Evolutionary conservation across 2,797 vertebrate species (phyloP), one percentile per base, ranked within the genome.

Genomic region (Leptatherina wallacei): DNA sequence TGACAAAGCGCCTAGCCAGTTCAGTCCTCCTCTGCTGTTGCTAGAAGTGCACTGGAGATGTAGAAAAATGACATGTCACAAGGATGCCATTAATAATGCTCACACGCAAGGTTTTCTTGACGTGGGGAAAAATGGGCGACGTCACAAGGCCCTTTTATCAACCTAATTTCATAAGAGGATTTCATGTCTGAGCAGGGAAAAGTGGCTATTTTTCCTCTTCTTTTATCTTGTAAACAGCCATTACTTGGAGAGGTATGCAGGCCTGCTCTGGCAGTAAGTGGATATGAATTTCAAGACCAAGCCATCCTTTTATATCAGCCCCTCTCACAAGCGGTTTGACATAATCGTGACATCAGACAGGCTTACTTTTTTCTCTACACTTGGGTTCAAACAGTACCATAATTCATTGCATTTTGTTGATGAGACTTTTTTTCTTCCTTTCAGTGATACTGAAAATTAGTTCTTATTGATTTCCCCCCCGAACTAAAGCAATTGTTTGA

Each of bases 51-150:
- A 64, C 77, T 54, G 85, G 84, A 86, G 88, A 91, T 90, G 86
- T 91, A 91, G 92, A 94, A 93, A 91, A 91, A 93, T 91, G 91
- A 92, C 91, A 91, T 82, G 88, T 88, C 91, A 91, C 92, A 92
- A 91, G 89, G 89, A 93, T 92, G 87, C 92, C 93, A 95, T 95
- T 93, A 95, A 95, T 95, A 95, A 94, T 70, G 89, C 90, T 92
- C 90, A 93, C 83, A 82, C 86, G 91, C 92, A 94, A 94, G 89
- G 92, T 93, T 95, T 84, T 91, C 87, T 84, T 90, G 92, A 93
- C 88, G 81, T 84, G 86, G 85, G 91, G 91, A 92, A 92, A 93
- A 94, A 94, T 92, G 90, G 89, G 83, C 88, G 73, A 88, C 88
- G 84, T 88, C 91, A 90, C 92, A 90, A 92, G 89, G 90, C 88